A percentile compares a stretch with the other conserved stretches of the same genome.
Evolutionary conservation across 2,797 vertebrate genomes (phyloP).

Genomic region (Distichodus sexfasciatus): DNA sequence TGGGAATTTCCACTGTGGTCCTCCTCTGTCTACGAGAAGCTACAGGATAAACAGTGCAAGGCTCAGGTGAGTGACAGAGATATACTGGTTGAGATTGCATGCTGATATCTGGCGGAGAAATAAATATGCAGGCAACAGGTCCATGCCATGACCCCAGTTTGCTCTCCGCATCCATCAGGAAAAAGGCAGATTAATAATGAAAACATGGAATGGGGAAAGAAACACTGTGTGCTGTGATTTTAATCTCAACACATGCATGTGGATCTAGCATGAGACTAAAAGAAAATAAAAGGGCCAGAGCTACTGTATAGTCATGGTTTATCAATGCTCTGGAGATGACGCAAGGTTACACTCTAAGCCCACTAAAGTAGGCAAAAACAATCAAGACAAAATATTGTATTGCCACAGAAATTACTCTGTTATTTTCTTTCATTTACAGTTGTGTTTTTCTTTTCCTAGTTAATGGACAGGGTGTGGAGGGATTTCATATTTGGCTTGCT

Average conservation of each 20-base stretch:
- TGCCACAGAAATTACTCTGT: not conserved
- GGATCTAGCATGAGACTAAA: not conserved
- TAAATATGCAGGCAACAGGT: not conserved
- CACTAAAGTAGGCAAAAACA: not conserved
- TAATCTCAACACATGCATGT: not conserved
- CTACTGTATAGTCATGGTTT: not conserved
- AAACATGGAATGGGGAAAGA: not conserved
- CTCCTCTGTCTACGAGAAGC: constrained; percentile 1
- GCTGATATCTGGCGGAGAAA: not conserved
- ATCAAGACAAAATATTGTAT: not conserved
- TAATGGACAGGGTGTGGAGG: constrained; percentile 7
- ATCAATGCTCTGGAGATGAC: not conserved
- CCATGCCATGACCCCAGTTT: not conserved
- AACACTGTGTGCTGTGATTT: not conserved
- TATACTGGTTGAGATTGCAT: not conserved
- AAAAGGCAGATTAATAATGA: not conserved
- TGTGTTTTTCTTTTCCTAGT: not conserved
- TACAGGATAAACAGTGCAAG: constrained; percentile 6
- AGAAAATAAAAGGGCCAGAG: not conserved
- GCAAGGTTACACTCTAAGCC: not conserved
- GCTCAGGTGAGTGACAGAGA: constrained; percentile 9
- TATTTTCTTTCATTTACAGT: not conserved
- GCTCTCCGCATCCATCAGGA: not conserved
- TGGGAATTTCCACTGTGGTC: constrained; percentile 60
- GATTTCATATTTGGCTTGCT: not conserved